A percentile compares a stretch with the other conserved stretches of the same genome.
Conservation (phyloP, 2,888 invertebrate genomes). For the Lissonota sp. region DNA sequence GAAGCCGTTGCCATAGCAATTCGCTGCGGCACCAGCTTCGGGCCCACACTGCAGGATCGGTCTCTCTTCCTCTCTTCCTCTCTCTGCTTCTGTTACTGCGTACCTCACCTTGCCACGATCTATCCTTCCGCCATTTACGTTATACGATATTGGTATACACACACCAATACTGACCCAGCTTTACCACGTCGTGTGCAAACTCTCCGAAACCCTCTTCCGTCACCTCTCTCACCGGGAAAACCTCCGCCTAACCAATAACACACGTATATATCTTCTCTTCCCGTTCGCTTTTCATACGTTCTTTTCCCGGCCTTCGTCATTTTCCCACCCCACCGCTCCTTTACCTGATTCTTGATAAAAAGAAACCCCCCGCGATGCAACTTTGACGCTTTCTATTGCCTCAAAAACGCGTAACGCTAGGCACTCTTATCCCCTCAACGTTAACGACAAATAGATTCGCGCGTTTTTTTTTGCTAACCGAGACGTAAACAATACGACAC, state of each 20-base stretch:
- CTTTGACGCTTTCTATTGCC: constrained; percentile 16
- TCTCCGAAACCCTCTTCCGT: constrained; percentile 34
- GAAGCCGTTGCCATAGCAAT: constrained; percentile 83
- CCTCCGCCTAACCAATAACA: constrained; percentile 52
- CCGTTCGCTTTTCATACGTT: not conserved
- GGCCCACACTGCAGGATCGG: constrained; percentile 55
- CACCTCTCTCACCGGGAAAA: constrained; percentile 56
- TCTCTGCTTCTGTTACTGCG: constrained; percentile 44
- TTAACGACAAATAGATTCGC: not conserved
- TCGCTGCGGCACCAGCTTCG: constrained; percentile 73
- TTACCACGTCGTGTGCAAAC: constrained; percentile 52
- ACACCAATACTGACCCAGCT: constrained; percentile 35
- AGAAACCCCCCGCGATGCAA: constrained; percentile 56
- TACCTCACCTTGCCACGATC: constrained; percentile 71
- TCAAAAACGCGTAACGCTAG: not conserved
- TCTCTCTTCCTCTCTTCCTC: constrained; percentile 56
- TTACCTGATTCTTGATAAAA: constrained; percentile 54
- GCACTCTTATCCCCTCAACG: too few relatives aligned
- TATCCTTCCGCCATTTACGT: constrained; percentile 55
- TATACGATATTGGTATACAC: not conserved
- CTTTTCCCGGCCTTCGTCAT: constrained; percentile 32
- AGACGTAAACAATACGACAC: not conserved
- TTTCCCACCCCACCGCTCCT: constrained; percentile 1
- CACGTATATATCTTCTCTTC: constrained; percentile 20
- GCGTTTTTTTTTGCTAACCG: not conserved